Evolutionary conservation across 2,113 vertebrate genomes (phyloP).

Genomic region (Polypterus senegalus): DNA sequence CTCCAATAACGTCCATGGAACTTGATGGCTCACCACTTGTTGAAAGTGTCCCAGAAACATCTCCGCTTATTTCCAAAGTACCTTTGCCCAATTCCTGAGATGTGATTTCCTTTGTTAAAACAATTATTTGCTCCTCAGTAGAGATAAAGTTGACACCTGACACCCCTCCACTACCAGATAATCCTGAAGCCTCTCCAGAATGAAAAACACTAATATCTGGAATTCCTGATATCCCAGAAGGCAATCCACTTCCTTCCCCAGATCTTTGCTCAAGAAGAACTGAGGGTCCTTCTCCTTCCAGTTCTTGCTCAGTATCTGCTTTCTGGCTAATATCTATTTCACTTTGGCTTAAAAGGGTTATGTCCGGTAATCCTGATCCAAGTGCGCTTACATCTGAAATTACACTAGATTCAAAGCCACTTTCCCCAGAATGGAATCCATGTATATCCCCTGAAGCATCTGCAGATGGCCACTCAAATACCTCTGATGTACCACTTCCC

Average conservation of each 20-base stretch:
- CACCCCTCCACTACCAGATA: conserved; percentile 48
- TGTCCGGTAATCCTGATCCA: conserved; percentile 41
- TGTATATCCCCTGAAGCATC: conserved; percentile 43
- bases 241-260: conserved; percentile 37
- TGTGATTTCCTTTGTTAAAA: conserved; percentile 35
- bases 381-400: conserved; percentile 40
- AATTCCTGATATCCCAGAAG: conserved; percentile 42
- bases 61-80: conserved; percentile 34
- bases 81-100: conserved; percentile 54
- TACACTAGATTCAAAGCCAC: conserved; percentile 24
- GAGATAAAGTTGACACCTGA: conserved; percentile 48
- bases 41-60: conserved; percentile 32
- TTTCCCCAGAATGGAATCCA: conserved; percentile 39
- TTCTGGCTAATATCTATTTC: conserved; percentile 50
- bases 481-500: conserved; percentile 46
- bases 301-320: conserved; percentile 51
- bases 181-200: conserved; percentile 40
- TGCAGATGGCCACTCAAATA: conserved; percentile 53
- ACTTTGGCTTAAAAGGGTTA: conserved; percentile 57
- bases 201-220: conserved; percentile 34
- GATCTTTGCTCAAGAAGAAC: conserved; percentile 46
- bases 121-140: conserved; percentile 43
- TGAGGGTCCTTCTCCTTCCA: conserved; percentile 52
- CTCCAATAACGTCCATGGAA: conserved; percentile 4
- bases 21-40: conserved; percentile 31